Evolutionary conservation across 2,797 vertebrate species (phyloP), one percentile per base, ranked within the genome.

Genomic region (Hafferia zeledoni): DNA sequence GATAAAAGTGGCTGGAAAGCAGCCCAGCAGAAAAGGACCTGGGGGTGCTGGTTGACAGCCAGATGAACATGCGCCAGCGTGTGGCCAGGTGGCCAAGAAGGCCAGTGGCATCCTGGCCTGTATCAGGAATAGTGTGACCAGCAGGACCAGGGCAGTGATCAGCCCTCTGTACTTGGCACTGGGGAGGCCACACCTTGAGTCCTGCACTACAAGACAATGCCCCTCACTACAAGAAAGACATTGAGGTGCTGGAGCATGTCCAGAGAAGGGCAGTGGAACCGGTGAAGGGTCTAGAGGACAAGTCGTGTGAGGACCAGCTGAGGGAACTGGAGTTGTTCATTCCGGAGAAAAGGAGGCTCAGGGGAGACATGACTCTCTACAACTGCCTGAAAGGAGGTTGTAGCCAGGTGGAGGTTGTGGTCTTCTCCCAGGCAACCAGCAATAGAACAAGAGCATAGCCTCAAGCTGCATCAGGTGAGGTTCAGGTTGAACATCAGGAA

Each of bases 1-100:
- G 44, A 22, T 0, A 25, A 50, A 15, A 67, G 37, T 28, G 37
- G 12, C 37, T 76, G 53, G n/a, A 25, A 52, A 28, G 15, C 4
- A 37, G 71, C 53, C 15, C 5, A 28, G 8, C 9, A 9, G 61
- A 23, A 59, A 22, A 59, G 17, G 31, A 37, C 15, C 1, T 37
- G 8, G 5, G 4, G 2, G 14, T 17, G 3, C 22, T 59, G 22
- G 4, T 44, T 1, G 2, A 35, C 37, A 50, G 27, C 9, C 3
- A 2, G 1, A 53, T 67, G 46, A 76, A 37, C 8, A n/a, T 16
- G 31, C 57, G 1, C 44, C 27, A 67, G 17, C 6, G 3, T 31
- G 25, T 14, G 17, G 0, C 52, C 44, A 75, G 11, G 37, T 16
- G 8, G 18, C 46, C 44, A 75, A 16, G 28, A 39, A 75, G 44